These are phyloP conservation scores for Drosophila jambulina DNA, from an alignment of 1,140 invertebrate species.

Conservation along the genomic window DNA sequence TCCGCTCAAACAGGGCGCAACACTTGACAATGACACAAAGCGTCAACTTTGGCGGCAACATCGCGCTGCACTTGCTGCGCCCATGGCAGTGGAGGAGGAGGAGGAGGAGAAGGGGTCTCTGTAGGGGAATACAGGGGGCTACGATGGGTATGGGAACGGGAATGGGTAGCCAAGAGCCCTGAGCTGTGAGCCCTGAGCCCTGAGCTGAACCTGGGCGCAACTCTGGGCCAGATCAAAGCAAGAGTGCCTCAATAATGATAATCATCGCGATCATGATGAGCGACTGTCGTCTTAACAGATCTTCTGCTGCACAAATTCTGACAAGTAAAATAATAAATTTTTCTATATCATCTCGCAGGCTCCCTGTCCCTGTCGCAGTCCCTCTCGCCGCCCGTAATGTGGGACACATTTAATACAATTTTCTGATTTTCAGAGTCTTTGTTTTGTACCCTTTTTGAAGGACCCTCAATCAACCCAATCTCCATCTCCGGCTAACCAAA, in stretches of 20 bases:
- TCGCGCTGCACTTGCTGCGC: conserved; percentile 70
- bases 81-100: conserved; percentile 22
- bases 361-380: neutral
- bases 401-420: conserved; percentile 81
- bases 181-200: conserved; percentile 2
- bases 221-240: conserved; percentile 73
- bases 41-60: conserved; percentile 79
- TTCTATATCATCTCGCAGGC: conserved; percentile 57
- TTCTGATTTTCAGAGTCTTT: conserved; percentile 53
- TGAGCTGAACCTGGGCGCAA: conserved; percentile 36
- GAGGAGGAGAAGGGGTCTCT: neutral
- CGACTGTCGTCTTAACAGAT: conserved; percentile 74
- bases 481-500: conserved; percentile 31
- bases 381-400: conserved; percentile 53
- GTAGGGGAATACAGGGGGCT: neutral
- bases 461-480: conserved; percentile 77
- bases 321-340: conserved; percentile 70
- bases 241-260: conserved; percentile 84
- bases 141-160: neutral
- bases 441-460: conserved; percentile 80
- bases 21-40: conserved; percentile 80
- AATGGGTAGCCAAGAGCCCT: conserved; percentile 2
- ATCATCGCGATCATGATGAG: conserved; percentile 73
- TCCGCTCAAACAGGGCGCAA: conserved; percentile 57
- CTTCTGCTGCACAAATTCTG: conserved; percentile 67